Conservation (phyloP, 1,140 invertebrate species). For the Heliconius hermathena region DNA sequence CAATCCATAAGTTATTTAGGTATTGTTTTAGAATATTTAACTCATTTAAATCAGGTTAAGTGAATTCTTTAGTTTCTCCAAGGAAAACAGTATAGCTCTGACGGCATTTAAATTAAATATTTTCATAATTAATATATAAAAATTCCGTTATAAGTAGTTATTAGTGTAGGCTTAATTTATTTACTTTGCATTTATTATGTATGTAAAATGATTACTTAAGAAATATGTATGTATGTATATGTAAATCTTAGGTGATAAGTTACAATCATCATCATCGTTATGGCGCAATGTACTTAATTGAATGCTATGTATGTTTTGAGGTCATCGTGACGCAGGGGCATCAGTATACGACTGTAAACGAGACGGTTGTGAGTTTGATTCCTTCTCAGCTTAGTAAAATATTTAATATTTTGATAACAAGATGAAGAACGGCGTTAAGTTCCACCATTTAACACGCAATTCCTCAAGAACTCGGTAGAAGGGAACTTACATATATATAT, state of each 20-base stretch:
- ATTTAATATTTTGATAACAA: too few relatives aligned
- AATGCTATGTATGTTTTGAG: too few relatives aligned
- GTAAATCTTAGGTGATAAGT: not conserved
- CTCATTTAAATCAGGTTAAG: conserved; percentile 26
- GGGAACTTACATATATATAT: too few relatives aligned
- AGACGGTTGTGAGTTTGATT: too few relatives aligned
- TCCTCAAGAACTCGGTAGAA: too few relatives aligned
- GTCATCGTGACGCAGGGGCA: too few relatives aligned
- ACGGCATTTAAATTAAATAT: not conserved
- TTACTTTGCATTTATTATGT: not conserved
- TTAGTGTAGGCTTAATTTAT: not conserved
- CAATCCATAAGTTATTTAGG: not conserved
- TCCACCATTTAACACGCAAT: too few relatives aligned
- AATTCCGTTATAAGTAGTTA: conserved; percentile 9
- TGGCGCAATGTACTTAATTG: too few relatives aligned
- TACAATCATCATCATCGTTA: not conserved
- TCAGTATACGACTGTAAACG: too few relatives aligned
- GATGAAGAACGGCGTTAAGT: too few relatives aligned
- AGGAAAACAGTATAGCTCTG: conserved; percentile 10
- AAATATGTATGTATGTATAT: not conserved
- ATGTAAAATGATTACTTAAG: not conserved
- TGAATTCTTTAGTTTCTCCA: conserved; percentile 18
- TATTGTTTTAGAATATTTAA: conserved; percentile 21
- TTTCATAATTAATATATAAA: conserved; percentile 1
- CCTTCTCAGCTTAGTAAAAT: too few relatives aligned